These are phyloP conservation scores for Aplysia californica DNA, from an alignment of 1,140 invertebrate species.

Conservation along the genomic window DNA sequence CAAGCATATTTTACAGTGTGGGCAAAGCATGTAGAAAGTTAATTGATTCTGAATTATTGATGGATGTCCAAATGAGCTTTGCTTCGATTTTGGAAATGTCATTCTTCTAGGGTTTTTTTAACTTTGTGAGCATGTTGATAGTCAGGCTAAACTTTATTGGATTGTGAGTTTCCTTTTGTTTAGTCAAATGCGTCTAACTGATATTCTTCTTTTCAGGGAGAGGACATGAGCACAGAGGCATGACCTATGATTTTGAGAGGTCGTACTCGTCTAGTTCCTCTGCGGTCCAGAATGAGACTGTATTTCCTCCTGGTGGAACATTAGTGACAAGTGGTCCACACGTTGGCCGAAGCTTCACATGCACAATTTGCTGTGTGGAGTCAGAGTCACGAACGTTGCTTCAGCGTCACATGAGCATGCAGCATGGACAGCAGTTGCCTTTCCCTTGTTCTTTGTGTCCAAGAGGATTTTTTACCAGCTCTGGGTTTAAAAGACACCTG, in stretches of 20 bases:
- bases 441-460: neutral
- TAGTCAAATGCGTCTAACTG: too few species aligned
- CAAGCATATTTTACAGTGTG: conserved; percentile 6
- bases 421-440: neutral
- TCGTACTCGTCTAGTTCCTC: too few species aligned
- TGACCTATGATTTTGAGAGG: too few species aligned
- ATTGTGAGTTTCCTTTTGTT: too few species aligned
- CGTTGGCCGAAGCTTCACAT: neutral
- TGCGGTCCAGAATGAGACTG: neutral
- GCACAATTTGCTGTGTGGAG: neutral
- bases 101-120: too few species aligned
- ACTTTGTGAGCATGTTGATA: too few species aligned
- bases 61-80: too few species aligned
- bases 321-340: neutral
- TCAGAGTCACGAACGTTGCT: neutral
- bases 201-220: too few species aligned
- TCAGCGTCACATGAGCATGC: neutral
- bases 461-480: neutral
- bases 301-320: neutral
- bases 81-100: too few species aligned
- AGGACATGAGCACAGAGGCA: too few species aligned
- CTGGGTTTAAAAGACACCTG: neutral
- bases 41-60: neutral
- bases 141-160: too few species aligned
- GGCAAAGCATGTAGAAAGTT: neutral